Evolutionary conservation across 92 coral and sea anemone species (phyloP).

Genomic region (Palythoa heliodiscus): DNA sequence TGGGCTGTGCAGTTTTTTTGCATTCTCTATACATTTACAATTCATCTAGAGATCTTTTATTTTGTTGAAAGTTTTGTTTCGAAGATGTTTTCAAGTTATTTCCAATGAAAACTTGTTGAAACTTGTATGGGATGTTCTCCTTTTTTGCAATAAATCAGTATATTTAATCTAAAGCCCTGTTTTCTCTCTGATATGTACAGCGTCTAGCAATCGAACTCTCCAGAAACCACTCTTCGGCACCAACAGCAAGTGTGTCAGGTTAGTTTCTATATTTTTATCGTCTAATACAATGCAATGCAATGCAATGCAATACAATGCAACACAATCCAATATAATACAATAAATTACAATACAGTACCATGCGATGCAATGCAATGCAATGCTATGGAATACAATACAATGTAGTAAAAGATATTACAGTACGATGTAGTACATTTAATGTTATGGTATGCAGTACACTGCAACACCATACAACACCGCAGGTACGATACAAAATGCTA

Average conservation of each 20-base stretch:
- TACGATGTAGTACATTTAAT: too few relatives aligned
- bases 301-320: too few relatives aligned
- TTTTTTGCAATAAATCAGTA: background rate
- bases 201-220: constrained; percentile 93
- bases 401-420: too few relatives aligned
- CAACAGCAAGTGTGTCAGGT: constrained; percentile 54
- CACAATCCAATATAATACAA: too few relatives aligned
- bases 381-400: too few relatives aligned
- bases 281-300: too few relatives aligned
- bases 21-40: background rate
- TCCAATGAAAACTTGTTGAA: background rate
- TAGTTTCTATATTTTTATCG: background rate
- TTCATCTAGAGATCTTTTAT: background rate
- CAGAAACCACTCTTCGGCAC: constrained; percentile 71
- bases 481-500: too few relatives aligned
- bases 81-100: background rate
- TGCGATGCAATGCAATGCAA: too few relatives aligned
- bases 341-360: too few relatives aligned
- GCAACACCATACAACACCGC: too few relatives aligned
- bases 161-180: background rate
- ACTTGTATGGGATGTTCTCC: background rate
- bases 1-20: too few relatives aligned
- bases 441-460: too few relatives aligned
- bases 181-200: constrained; percentile 53
- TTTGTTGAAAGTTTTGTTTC: background rate